Evolutionary conservation across 2,113 vertebrate genomes (phyloP).

Genomic region (Ranitomeya variabilis): DNA sequence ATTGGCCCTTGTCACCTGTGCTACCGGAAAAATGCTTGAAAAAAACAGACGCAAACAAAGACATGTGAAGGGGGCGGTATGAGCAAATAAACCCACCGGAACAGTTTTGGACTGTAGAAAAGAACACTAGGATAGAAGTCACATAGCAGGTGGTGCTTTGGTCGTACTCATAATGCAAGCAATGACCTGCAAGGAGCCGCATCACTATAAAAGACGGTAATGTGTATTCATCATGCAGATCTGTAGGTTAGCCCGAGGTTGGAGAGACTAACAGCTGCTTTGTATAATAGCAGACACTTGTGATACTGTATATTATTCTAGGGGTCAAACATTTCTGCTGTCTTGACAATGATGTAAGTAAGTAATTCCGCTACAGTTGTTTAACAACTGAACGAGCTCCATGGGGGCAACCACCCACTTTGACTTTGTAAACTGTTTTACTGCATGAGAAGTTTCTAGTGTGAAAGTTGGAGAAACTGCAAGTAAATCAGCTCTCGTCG

Average conservation of each 20-base stretch:
- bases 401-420: constrained; percentile 24
- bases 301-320: constrained; percentile 25
- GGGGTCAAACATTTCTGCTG: not conserved
- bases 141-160: not conserved
- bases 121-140: not conserved
- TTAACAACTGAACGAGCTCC: constrained; percentile 2
- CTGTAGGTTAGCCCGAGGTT: not conserved
- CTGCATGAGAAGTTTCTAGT: not conserved
- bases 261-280: constrained; percentile 14
- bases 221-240: not conserved
- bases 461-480: not conserved
- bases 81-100: not conserved
- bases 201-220: not conserved
- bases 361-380: not conserved
- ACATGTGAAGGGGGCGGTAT: too few relatives aligned
- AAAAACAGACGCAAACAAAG: too few relatives aligned
- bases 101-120: not conserved
- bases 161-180: not conserved
- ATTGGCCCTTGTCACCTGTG: too few relatives aligned
- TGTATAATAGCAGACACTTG: constrained; percentile 25
- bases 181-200: not conserved
- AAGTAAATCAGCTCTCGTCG: not conserved
- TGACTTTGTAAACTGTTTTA: not conserved
- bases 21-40: too few relatives aligned
- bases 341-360: constrained; percentile 1